These are phyloP conservation scores for Saccopteryx bilineata DNA, from an alignment of 2,113 vertebrate species.

Conservation along the genomic window DNA sequence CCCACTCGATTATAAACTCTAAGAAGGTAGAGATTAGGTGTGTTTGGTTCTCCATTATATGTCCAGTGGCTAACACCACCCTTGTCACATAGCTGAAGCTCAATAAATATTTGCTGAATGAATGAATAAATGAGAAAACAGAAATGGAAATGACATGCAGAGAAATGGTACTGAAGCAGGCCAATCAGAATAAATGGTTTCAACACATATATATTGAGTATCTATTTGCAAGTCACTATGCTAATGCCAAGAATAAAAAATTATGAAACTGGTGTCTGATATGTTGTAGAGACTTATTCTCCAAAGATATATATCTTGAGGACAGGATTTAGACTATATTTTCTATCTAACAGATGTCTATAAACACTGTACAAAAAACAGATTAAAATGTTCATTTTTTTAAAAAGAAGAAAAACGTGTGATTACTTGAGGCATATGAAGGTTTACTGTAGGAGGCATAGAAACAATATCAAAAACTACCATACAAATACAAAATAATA, in stretches of 20 bases:
- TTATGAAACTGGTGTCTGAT: neutral
- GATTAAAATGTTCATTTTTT: neutral
- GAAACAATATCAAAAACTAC: conserved; percentile 1
- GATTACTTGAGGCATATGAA: conserved; percentile 20
- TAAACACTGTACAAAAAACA: neutral
- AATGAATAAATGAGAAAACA: neutral
- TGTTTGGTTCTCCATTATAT: neutral
- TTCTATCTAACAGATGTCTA: neutral
- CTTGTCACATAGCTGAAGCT: neutral
- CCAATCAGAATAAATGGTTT: neutral
- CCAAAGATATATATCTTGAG: neutral
- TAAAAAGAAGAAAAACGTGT: neutral
- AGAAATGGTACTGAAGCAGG: neutral
- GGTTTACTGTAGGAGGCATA: neutral
- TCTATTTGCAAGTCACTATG: neutral
- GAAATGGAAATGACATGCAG: neutral
- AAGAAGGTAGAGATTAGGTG: neutral
- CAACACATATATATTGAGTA: neutral
- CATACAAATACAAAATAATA: neutral
- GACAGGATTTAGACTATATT: neutral
- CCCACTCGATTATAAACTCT: neutral
- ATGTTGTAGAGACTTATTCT: neutral
- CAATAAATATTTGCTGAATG: neutral
- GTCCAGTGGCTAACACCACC: neutral
- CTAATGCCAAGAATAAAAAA: neutral